Evolutionary conservation across 2,113 vertebrate genomes (phyloP), one percentile per base, ranked within the genome.

Genomic region (Callaeas wilsoni): DNA sequence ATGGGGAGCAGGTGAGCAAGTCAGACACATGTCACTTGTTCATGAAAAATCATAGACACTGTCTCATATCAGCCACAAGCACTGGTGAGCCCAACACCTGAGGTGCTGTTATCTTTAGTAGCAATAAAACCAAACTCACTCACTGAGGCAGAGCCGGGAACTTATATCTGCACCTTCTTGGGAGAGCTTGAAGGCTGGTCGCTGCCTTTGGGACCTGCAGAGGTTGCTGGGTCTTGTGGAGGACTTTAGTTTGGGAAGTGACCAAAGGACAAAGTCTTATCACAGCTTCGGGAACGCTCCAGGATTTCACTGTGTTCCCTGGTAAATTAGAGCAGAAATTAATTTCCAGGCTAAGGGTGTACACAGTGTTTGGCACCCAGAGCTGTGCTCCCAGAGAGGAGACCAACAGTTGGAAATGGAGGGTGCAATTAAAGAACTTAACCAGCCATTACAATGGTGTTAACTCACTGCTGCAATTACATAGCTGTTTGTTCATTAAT

Each of bases 21-120:
- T 7, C 53, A 41, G 37, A 32, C 59, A 42, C 3, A 0, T 1
- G 8, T 6, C 64, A 9, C 39, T 49, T n/a, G 29, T 5, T 4
- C 2, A 17, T 42, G 30, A 19, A 16, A 49, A 80, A 11, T 26
- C 57, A 18, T 3, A 7, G 29, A 41, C 33, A 23, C 10, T 41
- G 8, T 25, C 59, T 46, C 5, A 0, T 9, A 15, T 3, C 39
- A 53, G 53, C 47, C 20, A 6, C 2, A 4, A 46, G 26, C 20
- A 15, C 27, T 10, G 55, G 7, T 29, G 32, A 86, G 42, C 25
- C 20, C 35, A 32, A 1, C 25, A 10, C 6, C 80, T 3, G 23
- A 20, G 16, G 4, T 25, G 55, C 22, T 65, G n/a, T 32, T 30
- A 6, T 13, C n/a, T 44, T 26, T 10, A 9, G 26, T 7, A 27